These are phyloP conservation scores for Parnassius apollo DNA, from an alignment of 2,888 invertebrate genomes.

Conservation along the genomic window DNA sequence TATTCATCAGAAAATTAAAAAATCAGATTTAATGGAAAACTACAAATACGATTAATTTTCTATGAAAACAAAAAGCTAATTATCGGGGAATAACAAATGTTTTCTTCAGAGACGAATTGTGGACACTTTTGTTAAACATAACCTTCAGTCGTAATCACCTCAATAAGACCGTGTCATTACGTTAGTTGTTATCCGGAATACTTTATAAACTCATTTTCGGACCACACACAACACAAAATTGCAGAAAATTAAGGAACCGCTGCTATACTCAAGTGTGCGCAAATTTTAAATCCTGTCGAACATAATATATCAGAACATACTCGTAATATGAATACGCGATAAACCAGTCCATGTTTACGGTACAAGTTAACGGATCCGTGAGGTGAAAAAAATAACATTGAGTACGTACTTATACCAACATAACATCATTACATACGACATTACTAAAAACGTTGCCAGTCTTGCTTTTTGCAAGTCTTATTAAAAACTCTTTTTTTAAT, in stretches of 20 bases:
- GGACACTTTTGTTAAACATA: constrained; percentile 12
- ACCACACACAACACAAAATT: constrained; percentile 33
- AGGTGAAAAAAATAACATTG: constrained; percentile 27
- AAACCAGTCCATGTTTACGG: constrained; percentile 37
- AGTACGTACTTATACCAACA: neutral
- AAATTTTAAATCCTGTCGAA: neutral
- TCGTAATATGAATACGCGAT: constrained; percentile 24
- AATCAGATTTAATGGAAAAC: too few relatives aligned
- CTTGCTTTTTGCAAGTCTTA: neutral
- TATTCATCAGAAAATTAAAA: too few relatives aligned
- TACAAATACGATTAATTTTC: too few relatives aligned
- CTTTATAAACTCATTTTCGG: constrained; percentile 25
- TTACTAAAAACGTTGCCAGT: constrained; percentile 22
- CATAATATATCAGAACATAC: constrained; percentile 4
- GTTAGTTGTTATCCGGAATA: constrained; percentile 19
- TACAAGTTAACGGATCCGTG: constrained; percentile 34
- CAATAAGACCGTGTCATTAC: constrained; percentile 21
- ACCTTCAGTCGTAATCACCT: constrained; percentile 19
- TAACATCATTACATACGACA: constrained; percentile 12
- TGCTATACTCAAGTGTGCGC: neutral
- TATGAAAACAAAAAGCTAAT: too few relatives aligned
- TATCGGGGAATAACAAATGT: too few relatives aligned
- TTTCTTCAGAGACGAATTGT: neutral
- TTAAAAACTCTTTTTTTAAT: too few relatives aligned
- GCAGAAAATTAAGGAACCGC: constrained; percentile 32